A percentile compares a stretch with the other conserved stretches of the same genome.
Conservation (phyloP, 2,888 invertebrate species). For the Acleris emargana region DNA sequence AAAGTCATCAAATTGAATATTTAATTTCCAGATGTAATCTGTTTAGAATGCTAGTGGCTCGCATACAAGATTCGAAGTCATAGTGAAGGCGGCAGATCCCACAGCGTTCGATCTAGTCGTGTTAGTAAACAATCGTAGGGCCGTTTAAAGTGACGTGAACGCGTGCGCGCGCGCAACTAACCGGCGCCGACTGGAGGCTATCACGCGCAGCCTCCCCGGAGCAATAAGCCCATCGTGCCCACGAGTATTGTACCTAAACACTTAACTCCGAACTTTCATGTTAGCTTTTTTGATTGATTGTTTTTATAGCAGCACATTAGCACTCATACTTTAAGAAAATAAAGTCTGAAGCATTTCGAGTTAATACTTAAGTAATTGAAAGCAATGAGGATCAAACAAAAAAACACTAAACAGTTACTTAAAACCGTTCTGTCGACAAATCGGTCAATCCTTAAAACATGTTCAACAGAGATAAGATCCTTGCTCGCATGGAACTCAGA, state of each 20-base stretch:
- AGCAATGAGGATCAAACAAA: not conserved
- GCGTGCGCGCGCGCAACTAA: conserved; percentile 78
- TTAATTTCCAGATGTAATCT: conserved; percentile 56
- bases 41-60: conserved; percentile 49
- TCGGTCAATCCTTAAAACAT: conserved; percentile 35
- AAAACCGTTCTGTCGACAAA: conserved; percentile 33
- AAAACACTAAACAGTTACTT: conserved; percentile 19
- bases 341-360: not conserved
- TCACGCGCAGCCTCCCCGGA: conserved; percentile 68
- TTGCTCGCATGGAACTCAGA: conserved; percentile 12
- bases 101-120: conserved; percentile 54
- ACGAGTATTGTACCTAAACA: conserved; percentile 42
- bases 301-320: no score
- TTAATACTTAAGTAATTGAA: not conserved
- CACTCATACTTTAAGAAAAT: not conserved
- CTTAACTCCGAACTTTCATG: conserved; percentile 35
- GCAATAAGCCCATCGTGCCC: conserved; percentile 49
- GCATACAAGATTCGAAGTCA: conserved; percentile 49
- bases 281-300: conserved; percentile 30
- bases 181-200: conserved; percentile 78
- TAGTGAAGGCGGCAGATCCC: conserved; percentile 50
- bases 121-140: conserved; percentile 70
- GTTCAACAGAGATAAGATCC: conserved; percentile 30
- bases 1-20: conserved; percentile 66
- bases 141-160: conserved; percentile 48